These are phyloP conservation scores for Kuschelorhynchus macadamiae DNA, from an alignment of 2,888 invertebrate genomes.

Conservation along the genomic window DNA sequence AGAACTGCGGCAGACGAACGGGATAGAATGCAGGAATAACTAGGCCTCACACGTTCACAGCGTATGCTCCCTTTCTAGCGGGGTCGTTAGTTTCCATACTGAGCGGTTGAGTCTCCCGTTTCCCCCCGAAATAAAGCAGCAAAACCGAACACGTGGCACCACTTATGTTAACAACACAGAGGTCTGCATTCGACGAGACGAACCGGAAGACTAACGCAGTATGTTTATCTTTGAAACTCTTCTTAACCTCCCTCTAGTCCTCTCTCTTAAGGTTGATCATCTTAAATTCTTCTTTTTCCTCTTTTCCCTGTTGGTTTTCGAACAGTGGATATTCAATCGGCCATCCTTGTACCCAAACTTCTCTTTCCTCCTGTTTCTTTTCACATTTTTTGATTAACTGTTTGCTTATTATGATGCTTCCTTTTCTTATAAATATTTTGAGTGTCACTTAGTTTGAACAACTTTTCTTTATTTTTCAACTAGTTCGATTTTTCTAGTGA, in stretches of 20 bases:
- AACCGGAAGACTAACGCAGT: no score
- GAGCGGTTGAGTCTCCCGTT: no score
- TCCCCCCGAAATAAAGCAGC: no score
- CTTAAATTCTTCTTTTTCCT: constrained; percentile 92
- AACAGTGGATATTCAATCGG: constrained; percentile 89
- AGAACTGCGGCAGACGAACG: no score
- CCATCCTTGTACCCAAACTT: constrained; percentile 91
- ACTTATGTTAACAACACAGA: no score
- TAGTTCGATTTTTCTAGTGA: constrained; percentile 68
- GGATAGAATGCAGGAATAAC: no score
- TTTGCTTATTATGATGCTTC: constrained; percentile 89
- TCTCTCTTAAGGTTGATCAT: constrained; percentile 97
- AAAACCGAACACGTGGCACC: no score
- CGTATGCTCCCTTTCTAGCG: no score
- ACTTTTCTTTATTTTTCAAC: constrained; percentile 74
- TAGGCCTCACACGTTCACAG: no score
- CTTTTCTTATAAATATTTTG: constrained; percentile 95
- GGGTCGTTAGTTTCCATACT: no score
- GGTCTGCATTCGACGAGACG: no score
- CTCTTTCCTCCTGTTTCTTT: no score
- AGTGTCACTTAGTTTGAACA: constrained; percentile 89
- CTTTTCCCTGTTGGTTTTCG: constrained; percentile 95
- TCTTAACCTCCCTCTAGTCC: constrained; percentile 90
- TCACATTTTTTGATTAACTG: constrained; percentile 86
- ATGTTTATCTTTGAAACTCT: constrained; percentile 97